Base-by-base conservation (phyloP, 2,113 vertebrate species). In the Agapornis roseicollis region DNA sequence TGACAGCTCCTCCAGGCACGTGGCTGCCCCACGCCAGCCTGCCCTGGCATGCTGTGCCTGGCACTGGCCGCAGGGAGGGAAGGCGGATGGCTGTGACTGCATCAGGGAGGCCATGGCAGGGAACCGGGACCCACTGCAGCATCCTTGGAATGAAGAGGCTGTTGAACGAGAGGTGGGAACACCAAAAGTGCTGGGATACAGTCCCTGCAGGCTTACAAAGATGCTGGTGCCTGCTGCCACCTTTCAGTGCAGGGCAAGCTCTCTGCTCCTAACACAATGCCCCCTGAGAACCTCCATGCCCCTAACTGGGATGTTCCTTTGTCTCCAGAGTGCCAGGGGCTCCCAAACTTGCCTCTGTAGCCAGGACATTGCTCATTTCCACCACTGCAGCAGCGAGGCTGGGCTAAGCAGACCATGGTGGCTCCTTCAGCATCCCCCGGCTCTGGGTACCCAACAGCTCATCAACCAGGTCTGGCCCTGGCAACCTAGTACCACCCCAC, bases 1-100 rank as follows among this genome's bases (percentile, higher is more conserved):
- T 85, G 85, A 53, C 88, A 90, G 74, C n/a, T 93, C 71, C 27
- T 52, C 70, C 89, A 88, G 86, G 65, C 89, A 88, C 7, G 13
- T 72, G 72, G 91, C 86, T 92, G 53, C 60, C 93, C 33, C 41
- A 68, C 2, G 20, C 27, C 80, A 88, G 76, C 89, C 63, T 92
- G 85, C 29, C 53, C 49, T 64, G 76, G 89, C 91, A 80, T 0
- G 71, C 79, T 1, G 0, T 0, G 3, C 56, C 73, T 90, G 82
- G 79, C 93, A 94, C 31, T 8, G n/a, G 50, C 11, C 0, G 46
- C 29, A 24, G 35, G 6, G 4, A 69, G 14, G 49, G 53, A 90
- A 65, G 23, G 33, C 6, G 11, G 17, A 74, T 3, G 17, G 64
- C 53, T 3, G 1, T 1, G 1, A 24, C 63, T 37, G 33, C 11